A percentile compares a stretch with the other conserved stretches of the same genome.
phyloP scores from a whole-genome alignment of 2,113 vertebrate species.

The Peromyscus californicus region DNA sequence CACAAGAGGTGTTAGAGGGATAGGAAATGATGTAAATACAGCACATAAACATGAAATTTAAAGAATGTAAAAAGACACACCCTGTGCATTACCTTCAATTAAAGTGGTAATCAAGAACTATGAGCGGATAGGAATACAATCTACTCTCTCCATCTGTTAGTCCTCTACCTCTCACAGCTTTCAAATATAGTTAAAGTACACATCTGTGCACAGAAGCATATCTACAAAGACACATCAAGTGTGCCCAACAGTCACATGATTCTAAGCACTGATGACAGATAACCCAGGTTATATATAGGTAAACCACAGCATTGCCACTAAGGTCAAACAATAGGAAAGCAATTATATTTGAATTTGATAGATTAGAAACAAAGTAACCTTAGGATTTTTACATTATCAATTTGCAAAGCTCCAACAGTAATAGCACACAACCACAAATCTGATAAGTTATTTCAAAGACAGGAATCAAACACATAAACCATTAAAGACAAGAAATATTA shows the following conservation, averaged over 20 bases:
- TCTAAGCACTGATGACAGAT: not conserved
- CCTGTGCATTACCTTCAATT: not conserved
- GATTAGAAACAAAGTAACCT: conserved; percentile 7
- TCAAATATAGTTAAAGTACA: not conserved
- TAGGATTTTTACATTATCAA: not conserved
- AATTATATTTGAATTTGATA: not conserved
- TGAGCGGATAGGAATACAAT: no score
- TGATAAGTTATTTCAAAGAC: not conserved
- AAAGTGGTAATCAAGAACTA: not conserved
- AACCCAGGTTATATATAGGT: not conserved
- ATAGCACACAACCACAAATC: not conserved
- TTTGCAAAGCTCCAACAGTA: not conserved
- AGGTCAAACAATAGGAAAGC: conserved; percentile 41
- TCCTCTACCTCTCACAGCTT: not conserved
- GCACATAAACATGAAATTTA: not conserved
- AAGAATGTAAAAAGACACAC: not conserved
- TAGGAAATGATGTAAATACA: not conserved
- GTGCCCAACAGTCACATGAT: not conserved
- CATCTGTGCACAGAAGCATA: not conserved
- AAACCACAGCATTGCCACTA: not conserved
- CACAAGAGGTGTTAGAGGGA: not conserved
- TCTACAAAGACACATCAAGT: conserved; percentile 37
- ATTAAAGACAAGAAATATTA: conserved; percentile 26
- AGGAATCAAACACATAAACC: conserved; percentile 37
- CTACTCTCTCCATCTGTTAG: not conserved